phyloP scores from a whole-genome alignment of 2,113 vertebrate genomes.

The Colaptes auratus region DNA sequence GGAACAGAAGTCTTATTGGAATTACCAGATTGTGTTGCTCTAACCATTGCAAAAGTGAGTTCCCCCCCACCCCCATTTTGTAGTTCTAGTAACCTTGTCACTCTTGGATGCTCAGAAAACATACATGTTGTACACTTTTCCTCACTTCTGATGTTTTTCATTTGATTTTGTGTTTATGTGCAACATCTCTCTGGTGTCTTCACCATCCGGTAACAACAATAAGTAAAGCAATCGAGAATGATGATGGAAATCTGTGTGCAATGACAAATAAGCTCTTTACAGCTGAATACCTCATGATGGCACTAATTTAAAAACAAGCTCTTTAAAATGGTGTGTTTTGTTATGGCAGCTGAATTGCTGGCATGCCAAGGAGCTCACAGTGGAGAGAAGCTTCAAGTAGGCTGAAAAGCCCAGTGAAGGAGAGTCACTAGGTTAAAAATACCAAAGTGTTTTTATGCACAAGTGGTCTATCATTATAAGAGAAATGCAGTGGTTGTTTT shows the following conservation, averaged over 20 bases:
- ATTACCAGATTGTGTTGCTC: neutral
- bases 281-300: constrained; percentile 34
- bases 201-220: neutral
- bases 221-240: constrained; percentile 39
- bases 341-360: constrained; percentile 15
- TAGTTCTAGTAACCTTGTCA: neutral
- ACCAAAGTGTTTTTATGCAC: neutral
- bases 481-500: neutral
- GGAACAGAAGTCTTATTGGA: neutral
- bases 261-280: constrained; percentile 35
- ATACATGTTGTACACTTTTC: neutral
- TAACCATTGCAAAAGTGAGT: neutral
- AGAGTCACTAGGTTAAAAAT: constrained; percentile 53
- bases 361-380: neutral
- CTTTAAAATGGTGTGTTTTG: constrained; percentile 19
- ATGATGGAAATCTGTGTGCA: constrained; percentile 21
- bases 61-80: neutral
- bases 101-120: neutral
- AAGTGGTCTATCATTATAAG: neutral
- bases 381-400: neutral
- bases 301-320: constrained; percentile 33
- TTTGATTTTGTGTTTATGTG: constrained; percentile 4
- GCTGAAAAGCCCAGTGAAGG: neutral
- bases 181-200: neutral
- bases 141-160: neutral